Base-by-base conservation (phyloP, 2,888 invertebrate genomes). In the Megastigmus dorsalis region DNA sequence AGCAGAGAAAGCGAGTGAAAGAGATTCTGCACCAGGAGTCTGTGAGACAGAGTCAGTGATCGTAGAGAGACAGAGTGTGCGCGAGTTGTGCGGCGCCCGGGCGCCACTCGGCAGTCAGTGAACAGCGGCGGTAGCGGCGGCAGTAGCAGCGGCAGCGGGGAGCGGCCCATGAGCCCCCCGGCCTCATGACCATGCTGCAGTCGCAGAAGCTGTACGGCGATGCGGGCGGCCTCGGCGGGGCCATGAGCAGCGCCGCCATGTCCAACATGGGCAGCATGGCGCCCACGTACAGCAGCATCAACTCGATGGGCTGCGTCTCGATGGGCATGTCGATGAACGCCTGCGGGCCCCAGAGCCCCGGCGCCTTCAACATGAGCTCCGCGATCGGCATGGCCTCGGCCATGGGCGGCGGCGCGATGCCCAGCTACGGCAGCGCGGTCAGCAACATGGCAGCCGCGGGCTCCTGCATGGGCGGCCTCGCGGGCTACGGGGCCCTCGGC, bases 261-360 rank as follows among this genome's bases (percentile, higher is more conserved):
- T 84, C 87, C 70, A 85, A 84, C 77, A 86, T 88, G 85, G 84
- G 86, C 76, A 85, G 84, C 83, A 93, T 95, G 90, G 93, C 95
- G 84, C 93, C 94, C 76, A 93, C 94, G 55, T 95, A 95, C 89
- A 85, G 85, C 76, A 91, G 91, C 77, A 95, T 95, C 89, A 95
- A 95, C 89, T 92, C 94, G 60, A 94, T 75, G 65, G 93, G 93
- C 81, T 92, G 93, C 89, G 92, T 94, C 88, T 89, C 92, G 3
- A 91, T 92, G 86, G 93, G 93, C 59, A 87, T 87, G 87, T 84
- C 86, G 26, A 88, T 86, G 86, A 85, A 84, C 71, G n/a, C n/a
- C n/a, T 87, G 87, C 77, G 86, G 85, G 66, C 86, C 88, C 0
- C 87, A 87, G 71, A 84, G 85, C 3, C 83, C 86, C 0, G 82